Percentiles rank a stretch among this genome's conserved stretches.
Conservation (phyloP, 2,888 invertebrate genomes). For the Balanococcus diminutus region DNA sequence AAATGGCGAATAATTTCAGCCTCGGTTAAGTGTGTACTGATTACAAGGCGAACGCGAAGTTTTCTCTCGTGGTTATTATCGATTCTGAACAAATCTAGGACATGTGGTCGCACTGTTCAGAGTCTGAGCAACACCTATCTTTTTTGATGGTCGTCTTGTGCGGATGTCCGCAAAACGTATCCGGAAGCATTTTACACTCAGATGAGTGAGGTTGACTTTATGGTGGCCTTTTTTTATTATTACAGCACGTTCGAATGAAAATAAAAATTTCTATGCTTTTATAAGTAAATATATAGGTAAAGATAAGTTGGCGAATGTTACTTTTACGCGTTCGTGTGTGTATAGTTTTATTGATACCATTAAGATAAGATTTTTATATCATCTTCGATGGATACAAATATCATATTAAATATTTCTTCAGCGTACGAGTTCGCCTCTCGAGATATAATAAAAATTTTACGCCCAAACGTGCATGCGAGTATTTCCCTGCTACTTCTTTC, state of each 20-base stretch:
- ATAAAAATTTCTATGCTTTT: neutral
- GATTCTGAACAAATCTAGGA: neutral
- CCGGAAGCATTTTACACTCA: neutral
- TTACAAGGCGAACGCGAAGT: neutral
- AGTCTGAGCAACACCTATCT: neutral
- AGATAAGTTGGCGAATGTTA: neutral
- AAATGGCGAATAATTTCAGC: too few relatives aligned
- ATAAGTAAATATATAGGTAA: neutral
- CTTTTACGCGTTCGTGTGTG: constrained; percentile 21
- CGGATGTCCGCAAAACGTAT: neutral
- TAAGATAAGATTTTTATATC: constrained; percentile 22
- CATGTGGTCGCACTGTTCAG: neutral
- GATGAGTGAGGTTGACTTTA: too few relatives aligned
- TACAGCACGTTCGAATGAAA: neutral
- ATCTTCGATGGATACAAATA: neutral
- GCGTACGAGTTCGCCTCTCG: neutral
- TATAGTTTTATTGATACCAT: constrained; percentile 16
- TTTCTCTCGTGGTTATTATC: neutral
- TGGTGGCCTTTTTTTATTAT: too few relatives aligned
- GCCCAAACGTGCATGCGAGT: neutral
- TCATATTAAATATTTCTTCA: neutral
- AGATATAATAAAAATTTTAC: neutral
- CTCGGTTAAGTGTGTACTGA: neutral
- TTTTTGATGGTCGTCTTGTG: too few relatives aligned
- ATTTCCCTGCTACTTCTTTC: neutral